Conservation (phyloP, 2,888 invertebrate species). For the Nycteola revayana region DNA sequence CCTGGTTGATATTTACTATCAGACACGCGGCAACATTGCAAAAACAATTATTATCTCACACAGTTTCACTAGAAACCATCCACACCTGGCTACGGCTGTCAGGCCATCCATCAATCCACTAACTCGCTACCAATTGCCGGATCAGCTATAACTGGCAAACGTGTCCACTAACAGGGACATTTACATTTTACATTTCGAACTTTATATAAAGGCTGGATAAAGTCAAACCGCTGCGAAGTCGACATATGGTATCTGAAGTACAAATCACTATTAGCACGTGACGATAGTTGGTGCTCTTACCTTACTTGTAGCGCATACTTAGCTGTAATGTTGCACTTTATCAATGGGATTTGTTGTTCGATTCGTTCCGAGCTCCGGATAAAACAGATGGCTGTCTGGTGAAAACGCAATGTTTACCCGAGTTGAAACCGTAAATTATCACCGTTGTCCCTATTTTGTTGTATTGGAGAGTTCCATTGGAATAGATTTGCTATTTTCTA, state of each 20-base stretch:
- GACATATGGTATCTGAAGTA: slow-evolving; percentile 49
- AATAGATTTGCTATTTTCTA: too few relatives aligned
- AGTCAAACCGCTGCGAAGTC: slow-evolving; percentile 9
- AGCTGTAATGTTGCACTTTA: slow-evolving; percentile 38
- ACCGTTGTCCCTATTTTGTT: slow-evolving; percentile 1
- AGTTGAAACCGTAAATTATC: slow-evolving; percentile 6
- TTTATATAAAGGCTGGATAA: slow-evolving; percentile 39
- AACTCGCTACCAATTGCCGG: slow-evolving; percentile 59
- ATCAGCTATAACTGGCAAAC: slow-evolving; percentile 56
- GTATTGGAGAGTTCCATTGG: slow-evolving; percentile 1
- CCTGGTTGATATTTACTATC: slow-evolving; percentile 26
- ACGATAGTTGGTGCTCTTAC: slow-evolving; percentile 51
- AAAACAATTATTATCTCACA: slow-evolving; percentile 44
- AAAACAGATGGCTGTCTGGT: slow-evolving; percentile 8
- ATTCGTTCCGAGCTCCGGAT: not conserved
- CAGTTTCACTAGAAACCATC: slow-evolving; percentile 61
- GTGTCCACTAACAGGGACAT: slow-evolving; percentile 19
- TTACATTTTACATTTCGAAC: slow-evolving; percentile 34
- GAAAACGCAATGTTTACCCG: slow-evolving; percentile 4
- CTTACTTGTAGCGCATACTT: slow-evolving; percentile 41
- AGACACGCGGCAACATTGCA: slow-evolving; percentile 30
- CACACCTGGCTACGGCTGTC: slow-evolving; percentile 62
- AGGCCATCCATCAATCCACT: slow-evolving; percentile 65
- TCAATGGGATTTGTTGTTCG: slow-evolving; percentile 39
- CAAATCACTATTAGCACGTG: slow-evolving; percentile 62